phyloP scores from a whole-genome alignment of 2,797 vertebrate species.

The Myoxocephalus aenaeus region DNA sequence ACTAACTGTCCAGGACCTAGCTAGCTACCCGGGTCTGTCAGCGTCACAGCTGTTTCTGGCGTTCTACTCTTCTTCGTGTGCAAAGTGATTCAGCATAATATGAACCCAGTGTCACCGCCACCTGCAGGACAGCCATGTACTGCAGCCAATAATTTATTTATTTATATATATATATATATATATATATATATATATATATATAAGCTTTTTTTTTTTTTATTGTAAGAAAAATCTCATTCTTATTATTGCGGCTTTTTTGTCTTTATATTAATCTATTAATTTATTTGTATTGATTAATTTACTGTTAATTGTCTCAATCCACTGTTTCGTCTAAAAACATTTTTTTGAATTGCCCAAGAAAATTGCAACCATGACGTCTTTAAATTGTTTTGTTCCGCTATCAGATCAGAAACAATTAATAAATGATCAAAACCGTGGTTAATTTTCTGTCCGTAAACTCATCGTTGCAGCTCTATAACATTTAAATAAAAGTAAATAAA shows the following conservation, averaged over 20 bases:
- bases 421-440: not conserved
- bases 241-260: not conserved
- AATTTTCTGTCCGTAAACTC: not conserved
- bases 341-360: no score
- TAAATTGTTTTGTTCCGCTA: not conserved
- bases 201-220: no score
- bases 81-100: rapidly evolving
- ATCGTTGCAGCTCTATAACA: not conserved
- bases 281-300: not conserved
- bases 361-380: not conserved
- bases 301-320: not conserved
- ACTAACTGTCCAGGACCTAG: not conserved
- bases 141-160: constrained; percentile 7
- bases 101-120: not conserved
- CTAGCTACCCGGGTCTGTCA: not conserved
- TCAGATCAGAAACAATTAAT: not conserved
- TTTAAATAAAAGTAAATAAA: not conserved
- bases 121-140: rapidly evolving
- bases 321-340: not conserved
- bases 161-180: no score
- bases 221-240: not conserved
- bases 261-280: not conserved
- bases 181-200: no score
- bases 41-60: constrained; percentile 26
- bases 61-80: constrained; percentile 38